Percentiles rank a stretch among this genome's conserved stretches.
Conservation (phyloP, 2,888 invertebrate genomes). For the Agriopis leucophaearia region DNA sequence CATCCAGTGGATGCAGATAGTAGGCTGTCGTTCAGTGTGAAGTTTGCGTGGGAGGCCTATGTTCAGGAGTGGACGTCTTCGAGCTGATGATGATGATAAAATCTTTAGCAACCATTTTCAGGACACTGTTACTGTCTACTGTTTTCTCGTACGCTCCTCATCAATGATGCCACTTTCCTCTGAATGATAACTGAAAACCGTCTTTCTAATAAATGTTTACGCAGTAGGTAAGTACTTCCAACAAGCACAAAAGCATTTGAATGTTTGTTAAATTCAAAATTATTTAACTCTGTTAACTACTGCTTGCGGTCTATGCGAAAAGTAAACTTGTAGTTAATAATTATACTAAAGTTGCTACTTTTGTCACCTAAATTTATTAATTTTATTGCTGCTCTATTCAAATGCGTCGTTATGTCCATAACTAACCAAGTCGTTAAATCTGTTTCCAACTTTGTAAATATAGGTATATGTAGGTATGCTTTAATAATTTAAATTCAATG, state of each 20-base stretch:
- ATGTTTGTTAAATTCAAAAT: constrained; percentile 31
- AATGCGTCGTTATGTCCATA: constrained; percentile 31
- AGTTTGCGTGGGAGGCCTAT: no score
- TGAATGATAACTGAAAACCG: no score
- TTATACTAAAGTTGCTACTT: constrained; percentile 68
- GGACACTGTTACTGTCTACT: no score
- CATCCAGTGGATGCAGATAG: no score
- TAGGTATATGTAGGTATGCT: constrained; percentile 9
- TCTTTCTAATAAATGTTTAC: background rate
- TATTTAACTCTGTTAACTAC: constrained; percentile 44
- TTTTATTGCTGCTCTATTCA: constrained; percentile 25
- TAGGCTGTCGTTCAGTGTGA: no score
- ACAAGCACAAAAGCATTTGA: background rate
- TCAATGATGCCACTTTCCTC: no score
- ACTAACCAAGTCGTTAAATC: constrained; percentile 12
- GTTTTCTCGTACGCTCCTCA: no score
- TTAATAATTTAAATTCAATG: constrained; percentile 18
- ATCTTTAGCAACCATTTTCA: no score
- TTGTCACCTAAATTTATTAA: constrained; percentile 55
- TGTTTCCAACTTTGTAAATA: constrained; percentile 10
- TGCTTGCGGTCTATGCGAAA: constrained; percentile 36
- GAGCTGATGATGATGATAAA: no score
- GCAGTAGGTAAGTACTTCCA: background rate
- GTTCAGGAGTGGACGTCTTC: no score
- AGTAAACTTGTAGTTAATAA: constrained; percentile 32